Base-by-base conservation (phyloP, 2,113 vertebrate species). In the Pithys albifrons region DNA sequence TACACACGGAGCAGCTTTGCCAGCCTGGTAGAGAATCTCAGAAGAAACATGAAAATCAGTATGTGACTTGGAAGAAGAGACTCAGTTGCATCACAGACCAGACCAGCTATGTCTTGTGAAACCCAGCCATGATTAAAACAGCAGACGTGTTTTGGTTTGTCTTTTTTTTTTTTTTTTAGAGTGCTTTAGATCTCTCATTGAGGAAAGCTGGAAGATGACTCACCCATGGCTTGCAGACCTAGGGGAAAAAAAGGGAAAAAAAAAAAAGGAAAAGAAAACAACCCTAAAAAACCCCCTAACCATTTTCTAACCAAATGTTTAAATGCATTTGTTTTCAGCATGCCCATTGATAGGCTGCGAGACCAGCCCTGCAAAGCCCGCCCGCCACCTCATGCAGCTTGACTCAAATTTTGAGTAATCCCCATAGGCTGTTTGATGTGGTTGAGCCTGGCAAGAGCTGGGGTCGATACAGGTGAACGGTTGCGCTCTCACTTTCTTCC, bases 51-150 rank as follows among this genome's bases (percentile, higher is more conserved):
- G 29, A 91, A 75, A 85, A 55, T 29, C 45, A 1, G 3, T 1
- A 7, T 82, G 74, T 72, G 89, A 76, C 66, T 95, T 95, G 94
- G 96, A 94, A 91, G 82, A 91, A 79, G 70, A 69, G 45, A 62
- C 14, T 15, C 1, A 2, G 62, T 94, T 96, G 91, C 96, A 94
- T 95, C 94, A 91, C 37, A 41, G 61, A 62, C 77, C 87, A 88
- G 81, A 67, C 84, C 89, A 82, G 84, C 89, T 89, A 78, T 45
- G 89, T 89, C 89, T 94, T 96, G 93, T 94, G 93, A 93, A 95
- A 94, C 69, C 1, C 0, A 77, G 85, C 76, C 1, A 0, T 48
- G 85, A 91, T 89, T 92, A 79, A 96, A 96, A 87, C 77, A 89
- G 61, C 95, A 95, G 92, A 85, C 79, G 1, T 88, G 95, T 92